Conservation (phyloP, 2,797 vertebrate species). For the Myioborus miniatus region DNA sequence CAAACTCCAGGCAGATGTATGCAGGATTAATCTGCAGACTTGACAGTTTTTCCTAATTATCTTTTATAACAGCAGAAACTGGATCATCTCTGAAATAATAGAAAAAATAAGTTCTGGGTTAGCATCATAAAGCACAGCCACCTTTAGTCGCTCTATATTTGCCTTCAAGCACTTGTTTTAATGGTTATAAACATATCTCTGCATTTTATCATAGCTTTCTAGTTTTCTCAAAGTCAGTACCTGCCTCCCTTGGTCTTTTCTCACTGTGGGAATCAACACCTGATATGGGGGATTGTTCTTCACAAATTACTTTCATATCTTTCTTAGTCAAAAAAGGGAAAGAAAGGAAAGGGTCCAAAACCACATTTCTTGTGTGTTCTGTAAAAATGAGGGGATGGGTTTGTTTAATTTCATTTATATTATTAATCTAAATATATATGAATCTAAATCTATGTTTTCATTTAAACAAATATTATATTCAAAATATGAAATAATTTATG, state of each 20-base stretch:
- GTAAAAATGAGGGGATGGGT: rapidly evolving
- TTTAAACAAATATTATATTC: not conserved
- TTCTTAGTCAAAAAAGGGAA: not conserved
- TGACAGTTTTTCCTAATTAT: constrained; percentile 78
- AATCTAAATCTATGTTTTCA: not conserved
- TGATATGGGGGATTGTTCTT: not conserved
- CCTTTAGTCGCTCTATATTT: not conserved
- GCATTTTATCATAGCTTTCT: not conserved
- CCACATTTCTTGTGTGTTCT: rapidly evolving
- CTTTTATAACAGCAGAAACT: constrained; percentile 65
- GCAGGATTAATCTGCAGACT: constrained; percentile 74
- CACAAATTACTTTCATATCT: not conserved
- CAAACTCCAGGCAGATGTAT: constrained; percentile 72
- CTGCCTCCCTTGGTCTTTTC: not conserved
- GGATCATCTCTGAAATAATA: constrained; percentile 54
- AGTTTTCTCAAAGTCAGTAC: not conserved
- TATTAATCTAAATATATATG: not conserved
- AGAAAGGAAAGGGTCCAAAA: not conserved
- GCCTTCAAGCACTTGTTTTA: not conserved
- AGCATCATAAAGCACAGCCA: not conserved
- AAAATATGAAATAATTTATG: not conserved
- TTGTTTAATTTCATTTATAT: not conserved
- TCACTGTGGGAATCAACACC: not conserved
- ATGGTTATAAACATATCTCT: not conserved
- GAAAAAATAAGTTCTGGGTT: constrained; percentile 48